Evolutionary conservation across 2,113 vertebrate genomes (phyloP), one percentile per base, ranked within the genome.

Genomic region (Myiozetetes cayanensis): DNA sequence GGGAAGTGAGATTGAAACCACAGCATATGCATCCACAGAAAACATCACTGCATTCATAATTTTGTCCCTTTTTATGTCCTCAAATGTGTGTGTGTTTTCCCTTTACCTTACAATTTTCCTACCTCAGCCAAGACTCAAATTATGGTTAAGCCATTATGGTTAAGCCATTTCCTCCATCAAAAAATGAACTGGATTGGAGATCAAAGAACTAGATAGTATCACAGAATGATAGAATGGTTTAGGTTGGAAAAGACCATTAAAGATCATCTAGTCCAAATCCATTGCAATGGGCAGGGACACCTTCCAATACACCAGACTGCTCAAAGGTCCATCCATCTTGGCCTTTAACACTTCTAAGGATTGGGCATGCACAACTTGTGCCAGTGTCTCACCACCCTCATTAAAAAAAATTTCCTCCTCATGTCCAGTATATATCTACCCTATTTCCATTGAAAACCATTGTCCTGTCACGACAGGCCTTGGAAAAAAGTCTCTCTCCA

Each of bases 261-360:
- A 93, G 33, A 31, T 30, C n/a, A 43, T 28, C 22, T 17, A 49
- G 20, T 39, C 13, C 31, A 75, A 78, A 3, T 4, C 6, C 16
- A 13, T 3, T 41, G 17, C 17, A 4, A 50, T 37, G 6, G 46
- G 14, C 68, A 73, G 33, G 0, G 0, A 3, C 16, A 56, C 8
- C 14, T 52, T 56, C 10, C 10, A 66, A 31, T 35, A 70, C 3
- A 50, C 2, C 21, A 56, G 14, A 22, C 55, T 81, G 7, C 39
- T 72, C 81, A 59, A 52, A 75, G 35, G 6, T 4, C 7, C 24
- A 35, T 56, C 24, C 19, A 83, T 7, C 3, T 21, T 50, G 53
- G 5, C 21, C 28, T 72, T 46, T 10, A 86, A 53, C 12, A 35
- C 14, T 55, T 50, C 18, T 20, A 47, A 1, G 4, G 33, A 41